Base-by-base conservation (phyloP, 2,113 vertebrate species). In the Thamnophis sirtalis region DNA sequence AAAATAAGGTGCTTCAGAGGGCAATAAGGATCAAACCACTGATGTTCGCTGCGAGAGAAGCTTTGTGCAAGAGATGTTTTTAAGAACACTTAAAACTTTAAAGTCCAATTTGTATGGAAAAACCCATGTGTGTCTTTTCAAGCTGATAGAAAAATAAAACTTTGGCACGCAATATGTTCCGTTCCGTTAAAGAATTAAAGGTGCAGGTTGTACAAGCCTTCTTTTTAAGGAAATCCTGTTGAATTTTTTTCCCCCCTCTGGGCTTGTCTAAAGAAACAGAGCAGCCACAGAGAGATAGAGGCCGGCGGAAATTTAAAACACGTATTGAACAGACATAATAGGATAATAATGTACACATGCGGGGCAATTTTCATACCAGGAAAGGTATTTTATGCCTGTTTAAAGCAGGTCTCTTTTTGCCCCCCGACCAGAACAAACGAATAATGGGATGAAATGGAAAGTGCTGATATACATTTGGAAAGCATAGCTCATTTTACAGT, bases 1-100 rank as follows among this genome's bases (percentile, higher is more conserved):
- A 58, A 88, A 96, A 93, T 91, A 93, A 4, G 10, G 53, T 56
- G 87, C 33, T 97, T 97, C 95, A 92, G 93, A 96, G 95, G 95
- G 96, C n/a, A 73, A 93, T 15, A 93, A 95, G 92, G 94, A 96
- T 96, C 96, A 96, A 94, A 96, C 92, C 95, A 89, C 94, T 6
- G 17, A n/a, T 91, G 93, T 94, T 92, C 92, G 89, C 91, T 89
- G 88, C 4, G 91, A 97, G 95, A 95, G 94, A 91, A 51, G 60
- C 55, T 92, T 94, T 94, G 95, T 87, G 58, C 28, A 89, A 94
- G 93, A 95, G 94, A 91, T 87, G 28, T 90, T 92, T 92, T 92
- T 92, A 92, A 91, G 89, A 92, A 73, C 53, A 9, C 80, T 93
- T 91, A 89, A 91, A 90, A 93, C 89, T 86, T 94, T 92, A 60